Evolutionary conservation across 2,888 invertebrate genomes (phyloP).

Genomic region (Hydrotaea cyrtoneurina): DNA sequence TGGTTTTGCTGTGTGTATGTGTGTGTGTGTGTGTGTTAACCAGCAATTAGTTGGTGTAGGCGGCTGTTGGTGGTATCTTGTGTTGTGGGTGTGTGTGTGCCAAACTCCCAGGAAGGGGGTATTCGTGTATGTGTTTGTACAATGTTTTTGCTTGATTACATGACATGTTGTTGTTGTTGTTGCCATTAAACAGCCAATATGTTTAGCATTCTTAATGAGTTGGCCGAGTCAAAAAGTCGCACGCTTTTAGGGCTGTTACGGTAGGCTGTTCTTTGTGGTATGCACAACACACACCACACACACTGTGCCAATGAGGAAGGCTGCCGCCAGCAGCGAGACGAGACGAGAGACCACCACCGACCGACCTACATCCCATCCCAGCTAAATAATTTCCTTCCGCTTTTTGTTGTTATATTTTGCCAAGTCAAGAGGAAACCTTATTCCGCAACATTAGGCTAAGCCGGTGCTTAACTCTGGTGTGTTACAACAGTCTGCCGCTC

Average conservation of each 20-base stretch:
- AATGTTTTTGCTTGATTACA: constrained; percentile 30
- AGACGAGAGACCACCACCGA: constrained; percentile 62
- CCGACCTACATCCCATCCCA: constrained; percentile 50
- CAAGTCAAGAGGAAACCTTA: constrained; percentile 57
- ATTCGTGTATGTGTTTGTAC: not conserved
- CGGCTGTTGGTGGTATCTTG: not conserved
- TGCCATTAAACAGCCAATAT: not conserved
- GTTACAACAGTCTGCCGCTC: not conserved
- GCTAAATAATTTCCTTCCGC: constrained; percentile 63
- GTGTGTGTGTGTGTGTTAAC: constrained; percentile 39
- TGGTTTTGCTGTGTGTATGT: constrained; percentile 36
- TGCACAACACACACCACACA: constrained; percentile 27
- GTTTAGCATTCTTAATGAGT: constrained; percentile 42
- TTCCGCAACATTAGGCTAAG: constrained; percentile 14
- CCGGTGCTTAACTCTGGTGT: not conserved
- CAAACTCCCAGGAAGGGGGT: not conserved
- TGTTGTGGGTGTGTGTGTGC: not conserved
- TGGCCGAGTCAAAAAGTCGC: constrained; percentile 65
- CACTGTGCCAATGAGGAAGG: constrained; percentile 9
- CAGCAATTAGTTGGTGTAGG: constrained; percentile 44
- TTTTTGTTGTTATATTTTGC: not conserved
- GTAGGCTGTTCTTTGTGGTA: constrained; percentile 69
- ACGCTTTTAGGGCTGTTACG: constrained; percentile 68
- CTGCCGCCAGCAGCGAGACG: not conserved
- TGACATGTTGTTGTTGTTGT: constrained; percentile 3